Evolutionary conservation across 2,888 invertebrate species (phyloP), one percentile per base, ranked within the genome.

Genomic region (Cartodere bifasciata): DNA sequence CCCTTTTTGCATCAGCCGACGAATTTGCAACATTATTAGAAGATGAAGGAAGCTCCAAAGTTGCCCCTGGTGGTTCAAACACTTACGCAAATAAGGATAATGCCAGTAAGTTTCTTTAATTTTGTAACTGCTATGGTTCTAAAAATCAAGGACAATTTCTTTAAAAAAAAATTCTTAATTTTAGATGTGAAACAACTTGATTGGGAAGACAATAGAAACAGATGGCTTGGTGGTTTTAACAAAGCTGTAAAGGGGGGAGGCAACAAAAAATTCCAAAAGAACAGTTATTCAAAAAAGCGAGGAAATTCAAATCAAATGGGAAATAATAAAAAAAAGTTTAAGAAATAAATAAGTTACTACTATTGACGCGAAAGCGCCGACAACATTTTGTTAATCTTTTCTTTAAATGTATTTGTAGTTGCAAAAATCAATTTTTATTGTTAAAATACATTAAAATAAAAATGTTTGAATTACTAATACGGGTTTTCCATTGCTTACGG

Each of bases 11-110:
- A 2, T 80, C 85, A 1, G 86, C 86, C 0, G 88, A 88, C 56
- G 79, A 90, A 60, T 92, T 92, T 63, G 79, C 90, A 0, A 77
- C 83, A 24, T 65, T 91, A 44, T 62, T 94, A 30, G 91, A 92
- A 58, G 84, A 87, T 36, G 82, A 83, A 27, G 80, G 81, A 1
- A 67, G 70, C 26, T 67, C 72, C 3, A 58, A 56, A 38, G 37
- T 52, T 6, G 64, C 62, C 39, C 65, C 68, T 28, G 76, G 75
- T 12, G 75, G 81, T 11, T 73, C 77, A 26, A 72, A 75, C 55
- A 74, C 72, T 0, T 63, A 82, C 6, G 72, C 74, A 3, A 83
- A 82, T 48, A 70, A 68, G 32, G 87, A 87, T 50, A 84, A 84
- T 48, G 72, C 87, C 1, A 75, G 81, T 67, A 55, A 50, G 52